Conservation (phyloP, 2,888 invertebrate species). For the Yponomeuta cagnagella region DNA sequence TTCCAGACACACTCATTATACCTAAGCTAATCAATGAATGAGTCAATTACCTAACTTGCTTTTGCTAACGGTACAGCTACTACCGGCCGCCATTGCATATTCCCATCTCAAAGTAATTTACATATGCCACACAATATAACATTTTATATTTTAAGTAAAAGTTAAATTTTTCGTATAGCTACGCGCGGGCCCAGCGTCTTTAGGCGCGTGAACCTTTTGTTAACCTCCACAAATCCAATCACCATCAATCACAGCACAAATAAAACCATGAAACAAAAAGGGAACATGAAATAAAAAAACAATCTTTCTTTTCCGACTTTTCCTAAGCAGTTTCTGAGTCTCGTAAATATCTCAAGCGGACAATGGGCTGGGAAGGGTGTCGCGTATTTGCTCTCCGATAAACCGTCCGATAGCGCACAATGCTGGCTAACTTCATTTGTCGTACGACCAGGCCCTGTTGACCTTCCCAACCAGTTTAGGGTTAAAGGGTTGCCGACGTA, state of each 20-base stretch:
- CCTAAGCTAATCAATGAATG: too few species aligned
- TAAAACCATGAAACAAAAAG: background rate
- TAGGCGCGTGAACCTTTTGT: background rate
- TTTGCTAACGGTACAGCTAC: too few species aligned
- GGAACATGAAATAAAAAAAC: background rate
- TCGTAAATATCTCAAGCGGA: conserved; percentile 1
- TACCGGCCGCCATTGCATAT: too few species aligned
- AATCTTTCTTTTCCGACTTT: background rate
- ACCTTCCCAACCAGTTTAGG: background rate
- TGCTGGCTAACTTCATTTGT: background rate
- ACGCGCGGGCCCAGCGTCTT: background rate
- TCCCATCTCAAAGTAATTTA: too few species aligned
- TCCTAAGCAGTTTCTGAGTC: background rate
- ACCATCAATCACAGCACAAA: background rate
- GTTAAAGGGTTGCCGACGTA: background rate
- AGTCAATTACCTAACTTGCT: too few species aligned
- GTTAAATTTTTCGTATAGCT: too few species aligned
- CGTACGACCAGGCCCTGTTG: background rate
- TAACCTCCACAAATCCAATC: background rate
- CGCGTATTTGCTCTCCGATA: background rate
- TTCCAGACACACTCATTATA: too few species aligned
- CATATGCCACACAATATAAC: too few species aligned
- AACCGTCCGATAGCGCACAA: background rate
- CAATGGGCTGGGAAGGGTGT: background rate
- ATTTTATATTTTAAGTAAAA: too few species aligned